Conservation (phyloP, 2,888 invertebrate genomes). For the Trichopria drosophilae region DNA sequence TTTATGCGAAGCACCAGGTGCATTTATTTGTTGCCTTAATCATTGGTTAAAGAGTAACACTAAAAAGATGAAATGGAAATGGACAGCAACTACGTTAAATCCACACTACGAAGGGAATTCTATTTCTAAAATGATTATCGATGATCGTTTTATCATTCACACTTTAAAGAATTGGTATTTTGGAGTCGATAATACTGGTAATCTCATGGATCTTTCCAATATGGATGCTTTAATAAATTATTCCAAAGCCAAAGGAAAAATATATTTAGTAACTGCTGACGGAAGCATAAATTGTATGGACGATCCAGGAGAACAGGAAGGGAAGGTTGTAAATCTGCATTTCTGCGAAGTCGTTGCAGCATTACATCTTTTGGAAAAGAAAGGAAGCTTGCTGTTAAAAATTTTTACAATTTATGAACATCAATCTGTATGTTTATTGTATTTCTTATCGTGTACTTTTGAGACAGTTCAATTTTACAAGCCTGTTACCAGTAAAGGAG, state of each 20-base stretch:
- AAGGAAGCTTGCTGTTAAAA: conserved; percentile 83
- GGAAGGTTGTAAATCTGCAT: conserved; percentile 74
- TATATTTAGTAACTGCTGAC: conserved; percentile 83
- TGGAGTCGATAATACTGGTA: conserved; percentile 82
- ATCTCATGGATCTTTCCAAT: conserved; percentile 74
- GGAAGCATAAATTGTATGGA: conserved; percentile 89
- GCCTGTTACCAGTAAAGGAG: conserved; percentile 90
- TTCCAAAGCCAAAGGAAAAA: conserved; percentile 61
- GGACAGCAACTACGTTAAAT: conserved; percentile 86
- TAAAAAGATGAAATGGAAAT: conserved; percentile 71
- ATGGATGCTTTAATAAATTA: conserved; percentile 65
- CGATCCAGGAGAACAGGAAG: conserved; percentile 86
- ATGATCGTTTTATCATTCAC: conserved; percentile 81
- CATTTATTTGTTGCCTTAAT: conserved; percentile 88
- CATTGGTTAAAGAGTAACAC: conserved; percentile 73
- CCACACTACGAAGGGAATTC: conserved; percentile 90
- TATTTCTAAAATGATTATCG: conserved; percentile 71
- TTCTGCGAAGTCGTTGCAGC: conserved; percentile 83
- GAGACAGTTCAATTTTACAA: conserved; percentile 76
- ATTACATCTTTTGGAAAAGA: conserved; percentile 68
- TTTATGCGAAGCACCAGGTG: conserved; percentile 97
- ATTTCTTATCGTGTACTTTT: conserved; percentile 77
- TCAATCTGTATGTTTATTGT: conserved; percentile 77
- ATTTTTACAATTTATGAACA: conserved; percentile 89
- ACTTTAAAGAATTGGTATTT: conserved; percentile 84